Base-by-base conservation (phyloP, 2,888 invertebrate genomes). In the Antheraea assamensis region DNA sequence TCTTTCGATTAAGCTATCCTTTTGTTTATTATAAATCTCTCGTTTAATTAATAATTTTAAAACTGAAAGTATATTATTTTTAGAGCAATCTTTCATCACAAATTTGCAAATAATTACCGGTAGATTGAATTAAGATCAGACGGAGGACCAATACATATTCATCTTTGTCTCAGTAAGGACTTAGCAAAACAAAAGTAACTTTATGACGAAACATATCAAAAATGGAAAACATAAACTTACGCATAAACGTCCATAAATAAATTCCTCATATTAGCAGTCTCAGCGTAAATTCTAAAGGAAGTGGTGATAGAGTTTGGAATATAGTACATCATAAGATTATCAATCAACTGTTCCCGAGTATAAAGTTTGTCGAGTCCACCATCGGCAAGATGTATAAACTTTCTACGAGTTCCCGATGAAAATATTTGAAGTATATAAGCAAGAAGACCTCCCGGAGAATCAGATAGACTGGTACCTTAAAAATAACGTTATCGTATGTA, bases 381-480 rank as follows among this genome's bases (percentile, higher is more conserved):
- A 81, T 97, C 96, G 0, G 70, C 72, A 21, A 70, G 71, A 13
- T 64, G 30, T 2, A 74, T 76, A 83, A 79, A 74, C n/a, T 75
- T 74, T 0, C 27, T 35, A 0, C 96, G 95, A 0, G 97, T 97
- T 96, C 96, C 96, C 0, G 96, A 95, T 27, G 96, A 96, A 88
- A 97, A 97, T 86, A 97, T 97, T 85, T 98, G 97, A 73, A 98
- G 85, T 73, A 98, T 96, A 81, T 97, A 98, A 0, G 96, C 97
- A 0, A 97, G 97, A 72, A 98, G 90, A 27, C 97, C 97, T 2
- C 95, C 94, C 0, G 98, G 98, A 0, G 97, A 97, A 80, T 97
- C 96, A 47, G 95, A 91, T 42, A 98, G 85, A 0, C 93, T 96
- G 10, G 95, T 92, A 30, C 97, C 97, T 96, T 79, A 17, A 55